Conservation (phyloP, 2,113 vertebrate species). For the Nothocercus nigrocapillus region DNA sequence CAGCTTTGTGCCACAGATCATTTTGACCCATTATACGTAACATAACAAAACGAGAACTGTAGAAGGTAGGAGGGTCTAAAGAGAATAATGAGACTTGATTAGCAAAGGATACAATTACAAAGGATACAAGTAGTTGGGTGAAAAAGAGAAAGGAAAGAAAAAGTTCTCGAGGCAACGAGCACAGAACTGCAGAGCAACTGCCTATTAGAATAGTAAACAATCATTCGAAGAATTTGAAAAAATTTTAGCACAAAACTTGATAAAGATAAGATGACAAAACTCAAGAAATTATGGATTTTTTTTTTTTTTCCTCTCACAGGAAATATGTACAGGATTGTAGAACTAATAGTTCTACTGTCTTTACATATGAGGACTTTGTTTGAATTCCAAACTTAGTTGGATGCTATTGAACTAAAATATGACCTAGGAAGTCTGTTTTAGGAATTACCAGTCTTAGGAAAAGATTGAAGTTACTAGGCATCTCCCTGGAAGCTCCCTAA, state of each 20-base stretch:
- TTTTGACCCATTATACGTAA: slow-evolving; percentile 11
- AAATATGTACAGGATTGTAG: neutral
- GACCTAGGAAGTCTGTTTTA: neutral
- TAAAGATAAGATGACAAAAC: neutral
- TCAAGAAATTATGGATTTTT: neutral
- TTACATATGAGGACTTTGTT: neutral
- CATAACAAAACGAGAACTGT: neutral
- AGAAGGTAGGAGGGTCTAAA: slow-evolving; percentile 48
- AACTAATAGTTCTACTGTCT: neutral
- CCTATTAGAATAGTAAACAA: neutral
- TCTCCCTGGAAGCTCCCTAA: neutral
- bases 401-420: neutral
- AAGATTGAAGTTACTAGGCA: neutral
- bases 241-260: neutral
- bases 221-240: neutral
- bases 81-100: neutral
- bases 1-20: slow-evolving; percentile 4
- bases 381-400: neutral
- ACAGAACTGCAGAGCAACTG: neutral
- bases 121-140: slow-evolving; percentile 1
- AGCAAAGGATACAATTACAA: slow-evolving; percentile 37
- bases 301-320: neutral
- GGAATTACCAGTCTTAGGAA: neutral
- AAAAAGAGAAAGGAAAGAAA: slow-evolving; percentile 23
- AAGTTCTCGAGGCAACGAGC: slow-evolving; percentile 6